A percentile compares a stretch with the other conserved stretches of the same genome.
These are phyloP conservation scores for Eleutherodactylus coqui DNA, from an alignment of 2,797 vertebrate genomes.

Conservation along the genomic window DNA sequence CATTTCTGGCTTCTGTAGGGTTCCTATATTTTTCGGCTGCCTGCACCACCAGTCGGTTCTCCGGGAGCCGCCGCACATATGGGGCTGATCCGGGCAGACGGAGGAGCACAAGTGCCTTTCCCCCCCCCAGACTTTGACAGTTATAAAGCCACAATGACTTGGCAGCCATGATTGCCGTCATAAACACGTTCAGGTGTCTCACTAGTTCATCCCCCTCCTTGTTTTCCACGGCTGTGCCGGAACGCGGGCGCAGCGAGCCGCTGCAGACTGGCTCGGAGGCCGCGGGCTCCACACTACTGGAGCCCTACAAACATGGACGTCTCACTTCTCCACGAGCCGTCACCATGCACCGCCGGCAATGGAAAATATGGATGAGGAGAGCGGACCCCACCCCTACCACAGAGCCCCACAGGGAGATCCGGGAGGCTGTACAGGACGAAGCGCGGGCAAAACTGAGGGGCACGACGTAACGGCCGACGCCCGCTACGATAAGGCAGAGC, in stretches of 20 bases:
- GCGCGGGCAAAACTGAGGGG: not conserved
- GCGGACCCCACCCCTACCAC: not conserved
- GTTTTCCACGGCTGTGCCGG: not conserved
- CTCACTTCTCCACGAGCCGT: constrained; percentile 13
- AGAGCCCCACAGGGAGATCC: not conserved
- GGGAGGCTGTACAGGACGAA: not conserved
- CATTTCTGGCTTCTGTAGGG: no score
- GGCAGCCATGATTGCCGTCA: not conserved
- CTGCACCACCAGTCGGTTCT: no score
- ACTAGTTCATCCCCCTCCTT: no score
- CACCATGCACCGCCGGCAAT: constrained; percentile 32
- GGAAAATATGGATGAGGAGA: not conserved
- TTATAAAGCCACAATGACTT: not conserved
- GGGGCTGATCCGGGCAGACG: no score
- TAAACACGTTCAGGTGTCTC: not conserved
- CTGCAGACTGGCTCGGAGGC: no score
- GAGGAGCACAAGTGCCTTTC: no score
- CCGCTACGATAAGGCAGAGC: no score
- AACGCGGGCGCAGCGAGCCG: not conserved
- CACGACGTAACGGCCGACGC: no score
- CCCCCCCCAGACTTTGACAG: not conserved
- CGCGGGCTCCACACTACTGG: not conserved
- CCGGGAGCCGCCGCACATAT: no score
- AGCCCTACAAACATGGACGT: constrained; percentile 26
- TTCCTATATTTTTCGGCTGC: no score